phyloP scores from a whole-genome alignment of 2,113 vertebrate species.

The Nicator chloris region DNA sequence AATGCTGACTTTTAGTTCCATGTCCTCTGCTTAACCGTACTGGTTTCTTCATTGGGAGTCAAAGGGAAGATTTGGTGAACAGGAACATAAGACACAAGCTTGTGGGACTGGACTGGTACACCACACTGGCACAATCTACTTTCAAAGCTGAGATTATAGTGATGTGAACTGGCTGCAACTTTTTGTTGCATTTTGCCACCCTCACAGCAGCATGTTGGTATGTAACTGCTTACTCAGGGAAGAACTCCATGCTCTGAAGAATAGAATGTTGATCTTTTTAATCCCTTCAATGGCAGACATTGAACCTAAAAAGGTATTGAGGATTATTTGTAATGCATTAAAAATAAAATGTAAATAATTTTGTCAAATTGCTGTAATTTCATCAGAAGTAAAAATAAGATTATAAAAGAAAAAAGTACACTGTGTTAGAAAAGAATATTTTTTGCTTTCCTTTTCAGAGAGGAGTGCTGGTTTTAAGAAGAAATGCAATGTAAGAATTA shows the following conservation, averaged over 20 bases:
- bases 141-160: background rate
- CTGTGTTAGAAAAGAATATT: background rate
- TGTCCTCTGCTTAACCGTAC: background rate
- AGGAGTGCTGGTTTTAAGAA: background rate
- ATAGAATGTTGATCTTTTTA: background rate
- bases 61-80: background rate
- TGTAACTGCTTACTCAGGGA: background rate
- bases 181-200: background rate
- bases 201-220: background rate
- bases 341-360: background rate
- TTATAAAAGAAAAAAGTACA: background rate
- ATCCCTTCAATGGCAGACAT: background rate
- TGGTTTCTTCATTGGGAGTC: background rate
- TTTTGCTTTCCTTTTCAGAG: background rate
- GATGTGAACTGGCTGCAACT: background rate
- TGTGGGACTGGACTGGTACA: background rate
- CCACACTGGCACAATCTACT: background rate
- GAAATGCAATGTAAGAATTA: background rate
- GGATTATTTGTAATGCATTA: slow-evolving; percentile 5
- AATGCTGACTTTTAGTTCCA: background rate
- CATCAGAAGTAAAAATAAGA: background rate
- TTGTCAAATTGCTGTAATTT: background rate
- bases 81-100: rapidly evolving
- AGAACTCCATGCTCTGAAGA: background rate
- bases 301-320: background rate